A percentile compares a stretch with the other conserved stretches of the same genome.
phyloP scores from a whole-genome alignment of 2,888 invertebrate species.

The Acanthoscelides obtectus region DNA sequence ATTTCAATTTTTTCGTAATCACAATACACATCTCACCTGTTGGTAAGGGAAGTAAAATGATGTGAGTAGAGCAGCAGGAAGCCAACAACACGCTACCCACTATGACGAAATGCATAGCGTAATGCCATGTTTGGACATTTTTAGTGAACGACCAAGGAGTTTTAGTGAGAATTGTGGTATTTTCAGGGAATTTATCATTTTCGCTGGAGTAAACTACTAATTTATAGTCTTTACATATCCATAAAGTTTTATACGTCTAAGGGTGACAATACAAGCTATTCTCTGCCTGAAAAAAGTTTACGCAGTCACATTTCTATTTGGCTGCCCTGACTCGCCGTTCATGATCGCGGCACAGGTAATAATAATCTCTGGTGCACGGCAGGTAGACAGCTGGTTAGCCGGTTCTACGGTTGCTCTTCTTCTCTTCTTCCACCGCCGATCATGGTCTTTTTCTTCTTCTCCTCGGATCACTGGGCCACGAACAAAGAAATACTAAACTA shows the following conservation, averaged over 20 bases:
- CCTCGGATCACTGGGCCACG: slow-evolving; percentile 1
- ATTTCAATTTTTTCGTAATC: too few species aligned
- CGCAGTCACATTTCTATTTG: too few species aligned
- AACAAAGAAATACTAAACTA: slow-evolving; percentile 21
- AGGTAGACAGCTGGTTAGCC: slow-evolving; percentile 32
- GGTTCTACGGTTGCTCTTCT: not conserved
- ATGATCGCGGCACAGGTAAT: not conserved
- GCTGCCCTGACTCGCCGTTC: not conserved
- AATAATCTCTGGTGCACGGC: slow-evolving; percentile 5
- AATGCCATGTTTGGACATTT: not conserved
- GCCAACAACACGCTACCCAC: not conserved
- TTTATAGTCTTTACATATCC: too few species aligned
- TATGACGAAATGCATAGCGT: not conserved
- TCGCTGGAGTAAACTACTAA: too few species aligned
- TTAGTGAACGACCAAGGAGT: not conserved
- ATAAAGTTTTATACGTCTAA: too few species aligned
- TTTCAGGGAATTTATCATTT: too few species aligned
- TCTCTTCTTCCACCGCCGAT: not conserved
- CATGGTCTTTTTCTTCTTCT: not conserved
- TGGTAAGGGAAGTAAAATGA: too few species aligned
- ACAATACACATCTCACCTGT: too few species aligned
- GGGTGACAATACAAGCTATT: too few species aligned
- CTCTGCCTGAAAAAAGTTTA: too few species aligned
- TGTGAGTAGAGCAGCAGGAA: too few species aligned
- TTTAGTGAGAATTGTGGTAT: too few species aligned